These are phyloP conservation scores for Ranitomeya imitator DNA, from an alignment of 2,113 vertebrate species.

Conservation along the genomic window DNA sequence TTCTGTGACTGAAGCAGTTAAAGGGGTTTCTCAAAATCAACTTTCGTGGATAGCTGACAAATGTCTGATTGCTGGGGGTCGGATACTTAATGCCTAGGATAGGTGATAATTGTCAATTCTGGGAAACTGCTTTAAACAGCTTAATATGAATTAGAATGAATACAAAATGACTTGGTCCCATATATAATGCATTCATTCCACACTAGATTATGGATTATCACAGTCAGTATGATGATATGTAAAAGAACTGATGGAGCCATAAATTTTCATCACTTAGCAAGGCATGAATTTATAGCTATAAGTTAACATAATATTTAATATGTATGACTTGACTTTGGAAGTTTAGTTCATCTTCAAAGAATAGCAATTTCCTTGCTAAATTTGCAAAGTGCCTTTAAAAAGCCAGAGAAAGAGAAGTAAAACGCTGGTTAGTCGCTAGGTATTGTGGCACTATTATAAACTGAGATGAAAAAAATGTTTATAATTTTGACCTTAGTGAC, in stretches of 20 bases:
- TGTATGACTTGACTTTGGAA: conserved; percentile 9
- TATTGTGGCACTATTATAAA: conserved; percentile 65
- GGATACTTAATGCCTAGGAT: no score
- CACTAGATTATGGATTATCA: not conserved
- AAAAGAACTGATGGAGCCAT: conserved; percentile 15
- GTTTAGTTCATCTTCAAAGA: conserved; percentile 6
- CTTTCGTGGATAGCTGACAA: no score
- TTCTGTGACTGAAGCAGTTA: no score
- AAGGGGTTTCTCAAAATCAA: no score
- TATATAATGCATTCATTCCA: not conserved
- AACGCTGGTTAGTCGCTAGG: conserved; percentile 50
- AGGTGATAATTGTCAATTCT: no score
- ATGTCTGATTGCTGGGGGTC: no score
- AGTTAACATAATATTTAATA: not conserved
- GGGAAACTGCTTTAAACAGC: not conserved
- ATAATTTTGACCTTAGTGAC: conserved; percentile 72
- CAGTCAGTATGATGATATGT: not conserved
- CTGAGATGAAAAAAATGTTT: conserved; percentile 66
- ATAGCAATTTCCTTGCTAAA: conserved; percentile 12
- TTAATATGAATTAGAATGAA: not conserved
- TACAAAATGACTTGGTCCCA: not conserved
- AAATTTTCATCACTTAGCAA: conserved; percentile 20
- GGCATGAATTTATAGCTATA: conserved; percentile 6
- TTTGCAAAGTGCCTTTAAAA: not conserved
- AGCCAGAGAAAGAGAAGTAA: not conserved